These are phyloP conservation scores for Peromyscus polionotus DNA, from an alignment of 2,113 vertebrate species.

Conservation along the genomic window DNA sequence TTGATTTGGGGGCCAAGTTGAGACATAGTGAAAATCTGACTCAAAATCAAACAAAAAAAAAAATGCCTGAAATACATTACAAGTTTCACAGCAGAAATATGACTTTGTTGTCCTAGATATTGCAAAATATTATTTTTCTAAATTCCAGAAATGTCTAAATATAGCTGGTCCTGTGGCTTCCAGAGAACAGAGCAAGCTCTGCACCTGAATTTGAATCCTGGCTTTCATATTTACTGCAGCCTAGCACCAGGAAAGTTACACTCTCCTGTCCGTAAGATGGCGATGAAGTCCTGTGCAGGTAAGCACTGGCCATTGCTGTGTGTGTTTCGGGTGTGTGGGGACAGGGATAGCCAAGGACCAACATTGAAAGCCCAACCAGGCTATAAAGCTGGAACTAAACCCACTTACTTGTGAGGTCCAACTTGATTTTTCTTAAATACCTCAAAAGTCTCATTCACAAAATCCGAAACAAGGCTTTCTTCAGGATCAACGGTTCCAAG, in stretches of 20 bases:
- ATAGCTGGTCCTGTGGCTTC: neutral
- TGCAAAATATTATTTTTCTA: neutral
- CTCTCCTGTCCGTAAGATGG: neutral
- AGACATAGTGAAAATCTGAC: neutral
- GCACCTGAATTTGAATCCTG: neutral
- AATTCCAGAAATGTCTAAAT: constrained; percentile 31
- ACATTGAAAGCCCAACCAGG: neutral
- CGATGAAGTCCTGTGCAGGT: neutral
- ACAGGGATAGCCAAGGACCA: neutral
- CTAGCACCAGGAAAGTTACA: neutral
- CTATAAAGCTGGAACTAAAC: neutral
- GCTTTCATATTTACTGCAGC: neutral
- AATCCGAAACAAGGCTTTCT: constrained; percentile 90
- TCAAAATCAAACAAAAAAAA: neutral
- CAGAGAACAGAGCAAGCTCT: neutral
- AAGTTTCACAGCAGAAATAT: neutral
- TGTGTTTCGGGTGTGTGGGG: neutral
- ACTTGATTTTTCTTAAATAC: constrained; percentile 91
- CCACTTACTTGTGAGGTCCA: constrained; percentile 92
- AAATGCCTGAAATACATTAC: neutral
- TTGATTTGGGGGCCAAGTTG: neutral
- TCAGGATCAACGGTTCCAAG: constrained; percentile 89
- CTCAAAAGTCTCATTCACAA: constrained; percentile 87
- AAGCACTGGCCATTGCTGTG: neutral
- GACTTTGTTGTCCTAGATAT: neutral